Conservation (phyloP, 2,113 vertebrate genomes). For the Upupa epops region DNA sequence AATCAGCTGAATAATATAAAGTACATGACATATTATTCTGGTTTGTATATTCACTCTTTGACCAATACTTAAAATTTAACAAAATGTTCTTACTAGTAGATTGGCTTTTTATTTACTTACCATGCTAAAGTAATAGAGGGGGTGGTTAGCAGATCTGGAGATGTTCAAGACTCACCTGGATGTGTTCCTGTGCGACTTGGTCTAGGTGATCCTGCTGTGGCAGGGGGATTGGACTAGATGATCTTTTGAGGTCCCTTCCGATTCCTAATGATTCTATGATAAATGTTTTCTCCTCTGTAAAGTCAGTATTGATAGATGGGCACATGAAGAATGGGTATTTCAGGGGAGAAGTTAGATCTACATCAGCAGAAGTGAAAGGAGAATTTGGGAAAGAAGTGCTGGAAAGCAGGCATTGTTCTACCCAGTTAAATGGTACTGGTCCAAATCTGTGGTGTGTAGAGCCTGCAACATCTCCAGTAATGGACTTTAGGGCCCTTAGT, state of each 20-base stretch:
- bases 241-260: no score
- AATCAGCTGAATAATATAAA: neutral
- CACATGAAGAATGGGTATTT: neutral
- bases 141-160: no score
- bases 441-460: neutral
- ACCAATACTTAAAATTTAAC: neutral
- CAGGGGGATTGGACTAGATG: no score
- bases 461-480: neutral
- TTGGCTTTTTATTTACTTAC: neutral
- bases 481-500: neutral
- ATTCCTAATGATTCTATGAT: no score
- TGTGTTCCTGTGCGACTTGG: no score
- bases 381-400: neutral
- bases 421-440: rapidly evolving
- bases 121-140: neutral
- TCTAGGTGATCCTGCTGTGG: no score
- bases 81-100: neutral
- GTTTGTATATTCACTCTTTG: neutral
- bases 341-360: neutral
- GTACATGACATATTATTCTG: neutral
- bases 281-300: neutral
- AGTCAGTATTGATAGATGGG: rapidly evolving
- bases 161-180: no score
- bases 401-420: neutral
- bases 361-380: neutral